Conservation (phyloP, 2,797 vertebrate genomes). For the Xerus rutilus region DNA sequence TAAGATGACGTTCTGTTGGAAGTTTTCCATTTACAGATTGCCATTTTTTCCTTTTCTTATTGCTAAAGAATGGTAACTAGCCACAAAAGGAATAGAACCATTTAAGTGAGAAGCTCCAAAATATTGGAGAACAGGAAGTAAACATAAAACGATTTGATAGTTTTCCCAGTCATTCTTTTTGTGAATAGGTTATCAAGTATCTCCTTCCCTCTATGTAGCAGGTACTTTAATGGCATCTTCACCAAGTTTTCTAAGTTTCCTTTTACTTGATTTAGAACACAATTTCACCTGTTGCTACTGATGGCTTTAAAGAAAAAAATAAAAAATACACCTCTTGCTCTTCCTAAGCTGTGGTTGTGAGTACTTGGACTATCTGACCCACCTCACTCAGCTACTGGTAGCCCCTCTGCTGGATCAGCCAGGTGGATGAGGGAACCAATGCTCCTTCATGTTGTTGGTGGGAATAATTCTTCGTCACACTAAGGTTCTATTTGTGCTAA, state of each 20-base stretch:
- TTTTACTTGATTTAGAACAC: background rate
- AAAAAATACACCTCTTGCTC: background rate
- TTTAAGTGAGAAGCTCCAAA: background rate
- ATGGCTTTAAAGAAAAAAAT: background rate
- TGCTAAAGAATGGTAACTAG: background rate
- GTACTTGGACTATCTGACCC: background rate
- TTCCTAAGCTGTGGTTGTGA: background rate
- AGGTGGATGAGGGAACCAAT: background rate
- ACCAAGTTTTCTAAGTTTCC: background rate
- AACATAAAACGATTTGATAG: background rate
- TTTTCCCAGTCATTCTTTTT: background rate
- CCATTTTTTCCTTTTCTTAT: background rate
- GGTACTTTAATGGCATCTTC: background rate
- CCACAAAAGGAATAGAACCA: background rate
- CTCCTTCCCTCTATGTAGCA: background rate
- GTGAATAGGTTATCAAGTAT: background rate
- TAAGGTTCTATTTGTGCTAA: background rate
- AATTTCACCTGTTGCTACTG: background rate
- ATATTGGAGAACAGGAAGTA: background rate
- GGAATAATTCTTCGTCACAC: background rate
- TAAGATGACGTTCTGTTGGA: background rate
- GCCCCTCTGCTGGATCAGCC: background rate
- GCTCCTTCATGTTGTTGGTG: fast-evolving
- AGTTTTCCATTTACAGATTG: background rate
- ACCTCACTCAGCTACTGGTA: fast-evolving